Conservation (phyloP, 2,888 invertebrate species). For the Deilephila porcellus region DNA sequence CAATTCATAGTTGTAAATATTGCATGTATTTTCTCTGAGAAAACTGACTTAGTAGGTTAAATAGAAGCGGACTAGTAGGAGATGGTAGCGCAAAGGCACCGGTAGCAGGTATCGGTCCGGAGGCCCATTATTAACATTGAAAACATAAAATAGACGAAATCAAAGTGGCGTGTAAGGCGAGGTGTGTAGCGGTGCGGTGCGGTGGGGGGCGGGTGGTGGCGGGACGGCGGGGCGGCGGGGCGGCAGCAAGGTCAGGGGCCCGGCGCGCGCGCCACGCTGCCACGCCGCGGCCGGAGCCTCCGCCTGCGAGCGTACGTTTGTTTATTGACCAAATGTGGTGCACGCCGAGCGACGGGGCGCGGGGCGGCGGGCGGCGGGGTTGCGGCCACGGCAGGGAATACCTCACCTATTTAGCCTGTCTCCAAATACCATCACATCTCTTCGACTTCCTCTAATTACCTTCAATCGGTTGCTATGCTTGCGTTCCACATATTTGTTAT, state of each 20-base stretch:
- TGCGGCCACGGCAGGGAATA: not conserved
- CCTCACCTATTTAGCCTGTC: not conserved
- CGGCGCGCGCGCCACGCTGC: slow-evolving; percentile 54
- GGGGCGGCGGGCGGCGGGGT: slow-evolving; percentile 22
- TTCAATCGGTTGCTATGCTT: not conserved
- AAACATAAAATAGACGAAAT: slow-evolving; percentile 70
- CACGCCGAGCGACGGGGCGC: slow-evolving; percentile 29
- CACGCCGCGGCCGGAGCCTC: slow-evolving; percentile 38
- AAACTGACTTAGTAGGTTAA: no score
- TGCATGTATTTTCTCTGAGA: no score
- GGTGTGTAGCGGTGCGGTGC: slow-evolving; percentile 44
- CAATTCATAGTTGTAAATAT: no score
- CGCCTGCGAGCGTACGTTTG: slow-evolving; percentile 45
- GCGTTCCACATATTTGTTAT: no score
- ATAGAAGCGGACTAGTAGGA: not conserved
- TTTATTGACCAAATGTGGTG: slow-evolving; percentile 57
- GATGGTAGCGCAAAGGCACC: not conserved
- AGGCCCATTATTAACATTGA: slow-evolving; percentile 39
- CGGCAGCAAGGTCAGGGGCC: slow-evolving; percentile 76
- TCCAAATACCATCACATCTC: not conserved
- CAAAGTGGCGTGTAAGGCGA: slow-evolving; percentile 58
- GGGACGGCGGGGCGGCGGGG: slow-evolving; percentile 43
- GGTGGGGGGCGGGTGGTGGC: slow-evolving; percentile 45
- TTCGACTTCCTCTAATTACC: not conserved
- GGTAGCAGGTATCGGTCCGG: not conserved